Conservation (phyloP, 1,140 invertebrate genomes). For the Zaprionus lachaisei region DNA sequence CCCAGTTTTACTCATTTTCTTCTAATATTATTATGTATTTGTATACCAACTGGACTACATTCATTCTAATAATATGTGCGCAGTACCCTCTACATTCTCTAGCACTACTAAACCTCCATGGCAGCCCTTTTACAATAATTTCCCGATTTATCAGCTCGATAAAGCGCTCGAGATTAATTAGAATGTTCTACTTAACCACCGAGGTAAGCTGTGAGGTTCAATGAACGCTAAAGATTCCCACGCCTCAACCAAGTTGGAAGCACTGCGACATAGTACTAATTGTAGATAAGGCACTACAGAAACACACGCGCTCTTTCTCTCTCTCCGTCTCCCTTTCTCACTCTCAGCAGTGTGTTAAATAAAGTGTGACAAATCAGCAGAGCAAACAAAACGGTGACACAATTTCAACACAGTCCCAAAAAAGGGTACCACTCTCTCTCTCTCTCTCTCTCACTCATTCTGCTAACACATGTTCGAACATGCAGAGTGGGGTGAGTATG, state of each 20-base stretch:
- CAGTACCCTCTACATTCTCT: no score
- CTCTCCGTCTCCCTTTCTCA: neutral
- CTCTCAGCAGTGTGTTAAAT: constrained; percentile 52
- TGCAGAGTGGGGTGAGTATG: neutral
- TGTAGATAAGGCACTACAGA: constrained; percentile 27
- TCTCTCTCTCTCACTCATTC: neutral
- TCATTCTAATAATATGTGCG: no score
- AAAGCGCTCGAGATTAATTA: neutral
- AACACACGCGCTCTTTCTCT: constrained; percentile 21
- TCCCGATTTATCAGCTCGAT: constrained; percentile 1
- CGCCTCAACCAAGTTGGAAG: constrained; percentile 28
- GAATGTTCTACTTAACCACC: neutral
- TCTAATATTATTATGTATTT: no score
- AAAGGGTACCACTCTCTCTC: neutral
- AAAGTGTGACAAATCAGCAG: constrained; percentile 71
- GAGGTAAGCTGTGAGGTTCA: constrained; percentile 37
- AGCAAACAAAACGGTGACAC: constrained; percentile 59
- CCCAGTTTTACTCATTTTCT: no score
- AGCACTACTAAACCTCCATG: neutral
- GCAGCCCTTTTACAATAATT: neutral
- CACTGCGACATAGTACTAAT: constrained; percentile 3
- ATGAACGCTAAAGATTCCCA: constrained; percentile 23
- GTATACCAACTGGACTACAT: neutral
- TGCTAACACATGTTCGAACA: constrained; percentile 1
- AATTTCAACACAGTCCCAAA: constrained; percentile 42